Evolutionary conservation across 2,797 vertebrate genomes (phyloP).

Genomic region (Mormyrops attenuatus): DNA sequence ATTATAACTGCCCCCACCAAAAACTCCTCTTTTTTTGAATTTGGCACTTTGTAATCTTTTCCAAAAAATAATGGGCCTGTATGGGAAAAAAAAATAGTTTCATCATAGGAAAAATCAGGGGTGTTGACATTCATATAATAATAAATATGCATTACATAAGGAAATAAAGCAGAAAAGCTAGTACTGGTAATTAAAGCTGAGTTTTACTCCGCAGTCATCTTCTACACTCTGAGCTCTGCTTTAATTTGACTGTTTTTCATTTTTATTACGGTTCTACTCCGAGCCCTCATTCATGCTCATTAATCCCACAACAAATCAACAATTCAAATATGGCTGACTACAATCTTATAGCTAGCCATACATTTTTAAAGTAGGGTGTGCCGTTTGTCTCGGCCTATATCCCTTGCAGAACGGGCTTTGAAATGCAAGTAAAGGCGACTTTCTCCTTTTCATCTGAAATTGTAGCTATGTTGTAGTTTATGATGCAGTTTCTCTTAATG

Average conservation of each 20-base stretch:
- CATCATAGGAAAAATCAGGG: not conserved
- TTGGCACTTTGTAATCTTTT: not conserved
- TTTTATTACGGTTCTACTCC: not conserved
- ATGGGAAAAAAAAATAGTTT: not conserved
- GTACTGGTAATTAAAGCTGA: not conserved
- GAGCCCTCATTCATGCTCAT: not conserved
- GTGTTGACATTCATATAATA: not conserved
- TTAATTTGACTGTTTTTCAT: not conserved
- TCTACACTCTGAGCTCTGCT: not conserved
- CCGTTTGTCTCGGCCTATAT: not conserved
- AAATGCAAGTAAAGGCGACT: not conserved
- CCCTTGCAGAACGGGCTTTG: not conserved
- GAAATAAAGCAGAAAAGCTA: not conserved
- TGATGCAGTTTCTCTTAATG: not conserved
- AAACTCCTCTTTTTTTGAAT: not conserved
- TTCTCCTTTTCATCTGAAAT: not conserved
- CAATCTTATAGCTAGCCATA: not conserved
- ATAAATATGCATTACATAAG: not conserved
- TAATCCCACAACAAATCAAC: not conserved
- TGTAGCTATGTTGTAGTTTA: not conserved
- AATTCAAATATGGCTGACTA: not conserved
- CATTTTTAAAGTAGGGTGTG: not conserved
- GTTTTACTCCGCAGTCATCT: not conserved
- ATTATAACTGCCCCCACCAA: not conserved
- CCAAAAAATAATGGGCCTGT: not conserved